Evolutionary conservation across 92 coral and sea anemone species (phyloP).

Genomic region (Siderastrea siderea): DNA sequence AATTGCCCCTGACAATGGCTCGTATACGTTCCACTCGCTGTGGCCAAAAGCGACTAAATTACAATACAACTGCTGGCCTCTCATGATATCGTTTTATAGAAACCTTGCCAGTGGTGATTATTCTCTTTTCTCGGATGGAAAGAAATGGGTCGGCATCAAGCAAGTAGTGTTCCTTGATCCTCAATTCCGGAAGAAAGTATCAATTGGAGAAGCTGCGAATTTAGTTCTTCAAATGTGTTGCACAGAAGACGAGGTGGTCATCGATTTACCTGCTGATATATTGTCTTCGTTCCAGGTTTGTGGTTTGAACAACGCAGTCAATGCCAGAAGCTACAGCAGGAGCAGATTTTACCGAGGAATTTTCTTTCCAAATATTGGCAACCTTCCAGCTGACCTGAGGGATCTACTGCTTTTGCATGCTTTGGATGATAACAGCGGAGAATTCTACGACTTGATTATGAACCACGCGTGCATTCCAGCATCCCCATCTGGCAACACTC

Average conservation of each 20-base stretch:
- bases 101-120: conserved; percentile 1
- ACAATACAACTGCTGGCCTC: neutral
- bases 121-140: conserved; percentile 65
- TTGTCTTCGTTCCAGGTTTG: conserved; percentile 46
- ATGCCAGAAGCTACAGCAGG: conserved; percentile 40
- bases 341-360: conserved; percentile 57
- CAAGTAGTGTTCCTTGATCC: conserved; percentile 67
- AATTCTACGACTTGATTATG: conserved; percentile 14
- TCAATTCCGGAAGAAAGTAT: conserved; percentile 26
- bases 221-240: conserved; percentile 27
- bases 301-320: conserved; percentile 20
- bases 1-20: neutral
- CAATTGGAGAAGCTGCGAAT: conserved; percentile 55
- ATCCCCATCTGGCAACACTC: conserved; percentile 67
- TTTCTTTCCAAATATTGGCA: conserved; percentile 62
- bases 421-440: conserved; percentile 47
- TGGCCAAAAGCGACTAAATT: conserved; percentile 49
- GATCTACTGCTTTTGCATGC: conserved; percentile 69
- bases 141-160: conserved; percentile 49
- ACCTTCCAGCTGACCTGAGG: conserved; percentile 22
- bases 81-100: conserved; percentile 26
- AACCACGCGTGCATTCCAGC: conserved; percentile 75
- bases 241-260: conserved; percentile 18
- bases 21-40: conserved; percentile 22
- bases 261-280: conserved; percentile 60